Base-by-base conservation (phyloP, 2,888 invertebrate species). In the Cantharis nigra region DNA sequence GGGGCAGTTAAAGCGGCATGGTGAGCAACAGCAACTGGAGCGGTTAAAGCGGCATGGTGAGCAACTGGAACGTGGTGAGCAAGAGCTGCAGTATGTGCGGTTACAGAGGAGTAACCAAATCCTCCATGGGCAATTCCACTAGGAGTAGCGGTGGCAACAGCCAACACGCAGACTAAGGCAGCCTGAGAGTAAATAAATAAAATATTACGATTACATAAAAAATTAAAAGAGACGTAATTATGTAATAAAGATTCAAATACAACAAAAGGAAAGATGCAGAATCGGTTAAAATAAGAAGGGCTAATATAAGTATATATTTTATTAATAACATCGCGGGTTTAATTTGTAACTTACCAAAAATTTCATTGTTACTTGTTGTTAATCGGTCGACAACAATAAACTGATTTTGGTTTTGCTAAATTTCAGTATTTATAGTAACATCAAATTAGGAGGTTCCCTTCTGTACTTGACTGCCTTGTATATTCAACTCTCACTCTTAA, bases 121-220 rank as follows among this genome's bases (percentile, higher is more conserved):
- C 16, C 69, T 62, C 49, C 71, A 63, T 74, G 69, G 5, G 10
- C 69, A 11, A 79, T 63, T 64, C 81, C 49, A 62, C 83, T 82
- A 70, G 84, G 84, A 74, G 83, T 83, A 79, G 86, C 85, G 73
- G 80, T 81, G 76, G 85, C 85, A 71, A 85, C 85, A 75, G 88
- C 88, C 83, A 87, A 82, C 85, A 91, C 87, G 89, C 91, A 90
- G 87, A 89, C 89, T 88, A 91, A 89, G 85, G 90, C 90, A 89
- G 91, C 91, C 91, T 91, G 89, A 70, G 86, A 87, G 72, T 77
- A 74, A 75, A 70, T 78, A 78, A 23, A 80, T 89, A 90, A 90
- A 90, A 89, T 84, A 90, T 90, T 89, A 90, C 0, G 28, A 11
- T 11, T 63, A 72, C n/a, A 72, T 76, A 71, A 70, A 33, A 69